A percentile compares a stretch with the other conserved stretches of the same genome.
Evolutionary conservation across 2,113 vertebrate genomes (phyloP).

Genomic region (Callipepla californica): DNA sequence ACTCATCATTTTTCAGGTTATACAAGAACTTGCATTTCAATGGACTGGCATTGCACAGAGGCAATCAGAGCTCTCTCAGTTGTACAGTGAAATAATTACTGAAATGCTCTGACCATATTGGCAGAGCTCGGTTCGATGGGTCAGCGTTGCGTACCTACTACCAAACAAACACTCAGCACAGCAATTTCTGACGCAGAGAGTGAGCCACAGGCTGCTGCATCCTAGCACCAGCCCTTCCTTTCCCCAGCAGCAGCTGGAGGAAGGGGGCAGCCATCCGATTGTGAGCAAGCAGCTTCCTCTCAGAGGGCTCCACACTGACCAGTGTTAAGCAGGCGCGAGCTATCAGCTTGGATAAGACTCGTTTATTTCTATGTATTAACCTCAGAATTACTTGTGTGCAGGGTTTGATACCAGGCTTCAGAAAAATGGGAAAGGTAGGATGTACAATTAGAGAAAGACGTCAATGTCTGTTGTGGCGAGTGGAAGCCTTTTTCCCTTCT

Average conservation of each 20-base stretch:
- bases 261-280: background rate
- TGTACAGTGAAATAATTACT: slow-evolving; percentile 4
- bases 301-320: background rate
- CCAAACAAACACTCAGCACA: rapidly evolving
- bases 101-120: background rate
- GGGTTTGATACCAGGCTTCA: background rate
- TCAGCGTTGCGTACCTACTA: background rate
- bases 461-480: background rate
- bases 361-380: background rate
- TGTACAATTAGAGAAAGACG: background rate
- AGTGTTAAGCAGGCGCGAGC: background rate
- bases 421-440: background rate
- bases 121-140: slow-evolving; percentile 24
- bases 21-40: slow-evolving; percentile 18
- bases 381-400: background rate
- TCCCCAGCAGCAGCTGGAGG: rapidly evolving
- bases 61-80: background rate
- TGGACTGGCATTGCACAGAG: background rate
- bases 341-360: background rate
- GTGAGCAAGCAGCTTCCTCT: background rate
- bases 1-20: slow-evolving; percentile 9
- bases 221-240: background rate
- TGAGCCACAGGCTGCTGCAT: background rate
- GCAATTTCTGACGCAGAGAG: background rate
- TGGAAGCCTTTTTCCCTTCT: background rate